Base-by-base conservation (phyloP, 2,797 vertebrate species). In the Sebastes elongatus region DNA sequence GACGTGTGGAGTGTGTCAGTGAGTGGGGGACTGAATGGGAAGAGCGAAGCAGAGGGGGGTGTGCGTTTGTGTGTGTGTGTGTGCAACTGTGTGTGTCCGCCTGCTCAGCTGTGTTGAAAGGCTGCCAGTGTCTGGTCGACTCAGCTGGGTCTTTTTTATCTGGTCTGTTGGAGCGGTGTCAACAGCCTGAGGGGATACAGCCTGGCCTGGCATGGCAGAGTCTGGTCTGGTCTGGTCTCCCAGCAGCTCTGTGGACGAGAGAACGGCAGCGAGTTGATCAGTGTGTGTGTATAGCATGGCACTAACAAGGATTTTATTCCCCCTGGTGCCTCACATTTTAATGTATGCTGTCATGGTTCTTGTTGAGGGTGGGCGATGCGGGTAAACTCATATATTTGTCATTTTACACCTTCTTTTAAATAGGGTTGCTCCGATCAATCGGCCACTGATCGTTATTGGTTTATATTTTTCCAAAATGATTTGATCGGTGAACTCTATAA, bases 71-170 rank as follows among this genome's bases (percentile, higher is more conserved):
- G 72, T 66, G 71, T 66, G n/a, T n/a, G n/a, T n/a, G 53, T 49
- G 83, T 18, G 68, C 33, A 30, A 46, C 61, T 74, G 68, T 79
- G 86, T 78, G 74, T 68, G 84, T 60, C 81, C 10, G 85, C 80
- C 80, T 72, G 65, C 93, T 95, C 93, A 92, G 92, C 94, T 94
- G 93, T 93, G 91, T 87, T 94, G 92, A 94, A 93, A 90, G 80
- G 84, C 85, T 91, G 94, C 93, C 91, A 93, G 86, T 84, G 85
- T 90, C 89, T 93, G 84, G 86, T 88, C 76, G 86, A 89, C 90
- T 93, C 93, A 93, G 92, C 91, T 93, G 92, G 86, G 85, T 89
- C 81, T 89, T 92, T 91, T 95, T 93, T 93, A 92, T 95, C 92
- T 93, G 87, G 86, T 91, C 88, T 88, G 84, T 88, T 95, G 93